These are phyloP conservation scores for Sitophilus oryzae DNA, from an alignment of 1,140 invertebrate species.

Conservation along the genomic window DNA sequence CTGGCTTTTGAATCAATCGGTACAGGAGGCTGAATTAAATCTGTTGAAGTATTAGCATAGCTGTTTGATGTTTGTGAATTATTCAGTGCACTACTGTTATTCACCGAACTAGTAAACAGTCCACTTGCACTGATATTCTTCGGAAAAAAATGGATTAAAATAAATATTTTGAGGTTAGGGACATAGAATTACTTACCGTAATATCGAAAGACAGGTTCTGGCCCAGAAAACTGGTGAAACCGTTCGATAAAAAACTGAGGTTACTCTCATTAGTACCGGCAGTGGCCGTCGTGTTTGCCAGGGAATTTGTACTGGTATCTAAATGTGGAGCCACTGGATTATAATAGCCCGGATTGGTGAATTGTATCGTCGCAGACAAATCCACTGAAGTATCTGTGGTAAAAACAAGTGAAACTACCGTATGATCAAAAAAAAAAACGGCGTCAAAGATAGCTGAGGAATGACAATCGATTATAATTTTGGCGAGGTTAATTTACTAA, in stretches of 20 bases:
- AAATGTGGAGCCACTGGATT: slow-evolving; percentile 29
- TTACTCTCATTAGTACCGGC: slow-evolving; percentile 26
- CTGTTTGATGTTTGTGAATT: slow-evolving; percentile 15
- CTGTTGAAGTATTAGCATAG: slow-evolving; percentile 31
- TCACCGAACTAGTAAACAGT: slow-evolving; percentile 6
- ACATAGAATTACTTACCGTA: slow-evolving; percentile 35
- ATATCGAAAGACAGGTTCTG: slow-evolving; percentile 43
- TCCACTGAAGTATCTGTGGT: slow-evolving; percentile 2
- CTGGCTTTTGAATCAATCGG: slow-evolving; percentile 16
- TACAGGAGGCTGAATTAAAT: slow-evolving; percentile 13
- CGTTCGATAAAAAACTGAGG: slow-evolving; percentile 34
- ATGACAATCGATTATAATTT: too few species aligned
- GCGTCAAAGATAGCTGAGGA: too few species aligned
- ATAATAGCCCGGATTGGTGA: slow-evolving; percentile 39
- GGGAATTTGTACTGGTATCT: too few species aligned
- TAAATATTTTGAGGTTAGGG: neutral
- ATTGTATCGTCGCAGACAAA: slow-evolving; percentile 16
- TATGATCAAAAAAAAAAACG: too few species aligned
- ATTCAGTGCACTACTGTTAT: neutral
- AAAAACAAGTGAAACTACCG: too few species aligned
- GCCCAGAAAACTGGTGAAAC: slow-evolving; percentile 45
- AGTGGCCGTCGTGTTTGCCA: neutral
- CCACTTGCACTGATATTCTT: slow-evolving; percentile 22
- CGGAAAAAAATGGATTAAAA: neutral
- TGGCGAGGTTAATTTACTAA: neutral